Conservation (phyloP, 1,140 invertebrate genomes). For the Drosophila littoralis region DNA sequence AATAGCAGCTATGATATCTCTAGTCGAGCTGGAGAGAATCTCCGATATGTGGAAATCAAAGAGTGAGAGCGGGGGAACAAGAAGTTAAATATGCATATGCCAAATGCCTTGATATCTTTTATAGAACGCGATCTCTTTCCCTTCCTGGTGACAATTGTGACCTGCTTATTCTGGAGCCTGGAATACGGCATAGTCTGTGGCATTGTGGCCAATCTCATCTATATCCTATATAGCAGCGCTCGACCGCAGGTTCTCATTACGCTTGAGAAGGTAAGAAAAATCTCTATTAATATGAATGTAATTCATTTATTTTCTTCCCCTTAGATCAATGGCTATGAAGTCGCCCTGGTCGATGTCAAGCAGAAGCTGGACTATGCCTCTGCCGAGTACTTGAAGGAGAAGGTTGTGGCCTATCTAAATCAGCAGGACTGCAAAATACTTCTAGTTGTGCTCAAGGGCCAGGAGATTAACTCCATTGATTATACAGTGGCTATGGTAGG, state of each 20-base stretch:
- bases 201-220: conserved; percentile 89
- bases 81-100: neutral
- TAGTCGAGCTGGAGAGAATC: conserved; percentile 91
- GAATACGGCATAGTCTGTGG: conserved; percentile 95
- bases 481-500: conserved; percentile 87
- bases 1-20: conserved; percentile 91
- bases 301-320: neutral
- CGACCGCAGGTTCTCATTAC: conserved; percentile 89
- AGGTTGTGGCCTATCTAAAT: conserved; percentile 64
- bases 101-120: neutral
- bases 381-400: conserved; percentile 76
- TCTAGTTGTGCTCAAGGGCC: conserved; percentile 87
- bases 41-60: conserved; percentile 92
- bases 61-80: conserved; percentile 86
- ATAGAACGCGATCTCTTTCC: conserved; percentile 92
- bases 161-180: conserved; percentile 90
- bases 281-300: neutral
- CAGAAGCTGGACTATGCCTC: conserved; percentile 78
- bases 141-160: conserved; percentile 89
- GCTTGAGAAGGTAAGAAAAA: conserved; percentile 85
- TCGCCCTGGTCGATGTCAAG: conserved; percentile 66
- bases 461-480: conserved; percentile 87
- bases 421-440: conserved; percentile 45
- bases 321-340: conserved; percentile 63
- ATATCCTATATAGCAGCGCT: conserved; percentile 92